A percentile compares a stretch with the other conserved stretches of the same genome.
phyloP scores from a whole-genome alignment of 2,888 invertebrate genomes.

The Odontocerum albicorne region DNA sequence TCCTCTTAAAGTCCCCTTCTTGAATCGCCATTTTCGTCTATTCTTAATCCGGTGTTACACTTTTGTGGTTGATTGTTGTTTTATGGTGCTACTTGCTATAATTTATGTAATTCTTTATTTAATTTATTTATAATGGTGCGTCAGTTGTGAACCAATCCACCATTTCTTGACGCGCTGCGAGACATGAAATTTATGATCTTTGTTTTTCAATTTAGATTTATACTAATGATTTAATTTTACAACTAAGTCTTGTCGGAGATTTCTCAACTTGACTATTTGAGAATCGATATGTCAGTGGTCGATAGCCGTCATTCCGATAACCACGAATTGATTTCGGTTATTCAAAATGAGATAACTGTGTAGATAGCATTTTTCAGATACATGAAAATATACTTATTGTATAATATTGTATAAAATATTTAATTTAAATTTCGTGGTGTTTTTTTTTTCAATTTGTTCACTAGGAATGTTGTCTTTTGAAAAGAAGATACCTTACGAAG shows the following conservation, averaged over 20 bases:
- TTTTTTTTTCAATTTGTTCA: no score
- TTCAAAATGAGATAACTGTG: no score
- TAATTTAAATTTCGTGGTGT: no score
- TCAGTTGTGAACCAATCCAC: slow-evolving; percentile 10
- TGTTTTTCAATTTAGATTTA: slow-evolving; percentile 14
- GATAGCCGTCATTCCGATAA: background rate
- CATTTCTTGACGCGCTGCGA: slow-evolving; percentile 1
- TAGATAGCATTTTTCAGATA: no score
- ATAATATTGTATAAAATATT: no score
- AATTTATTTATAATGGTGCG: slow-evolving; percentile 13
- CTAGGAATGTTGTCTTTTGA: no score
- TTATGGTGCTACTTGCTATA: slow-evolving; percentile 13
- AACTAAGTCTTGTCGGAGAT: slow-evolving; percentile 6
- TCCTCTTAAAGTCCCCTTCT: background rate
- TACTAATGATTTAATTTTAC: slow-evolving; percentile 17
- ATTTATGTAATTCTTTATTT: slow-evolving; percentile 20
- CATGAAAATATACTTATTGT: no score
- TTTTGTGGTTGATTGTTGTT: slow-evolving; percentile 1
- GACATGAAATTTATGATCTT: slow-evolving; percentile 11
- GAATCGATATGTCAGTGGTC: slow-evolving; percentile 1
- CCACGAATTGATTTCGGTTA: no score
- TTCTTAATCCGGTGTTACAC: background rate
- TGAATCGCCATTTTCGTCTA: background rate
- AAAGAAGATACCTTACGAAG: no score
- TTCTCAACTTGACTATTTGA: no score